These are phyloP conservation scores for Channallabes apus DNA, from an alignment of 2,797 vertebrate species.

Conservation along the genomic window DNA sequence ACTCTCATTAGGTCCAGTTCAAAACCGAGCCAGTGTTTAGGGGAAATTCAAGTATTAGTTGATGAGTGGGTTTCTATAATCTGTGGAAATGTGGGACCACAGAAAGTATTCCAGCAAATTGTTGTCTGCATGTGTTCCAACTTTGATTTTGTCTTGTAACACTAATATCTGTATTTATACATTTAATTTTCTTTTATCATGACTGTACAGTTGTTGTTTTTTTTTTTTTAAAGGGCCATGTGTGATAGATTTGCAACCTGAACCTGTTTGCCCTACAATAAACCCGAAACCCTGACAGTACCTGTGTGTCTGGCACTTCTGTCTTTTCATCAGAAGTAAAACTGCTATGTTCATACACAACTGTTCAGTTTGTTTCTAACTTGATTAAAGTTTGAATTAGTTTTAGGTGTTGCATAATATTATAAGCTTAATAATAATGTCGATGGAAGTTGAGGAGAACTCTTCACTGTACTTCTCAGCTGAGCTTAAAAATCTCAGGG, in stretches of 20 bases:
- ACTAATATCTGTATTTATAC: slow-evolving; percentile 92
- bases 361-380: background rate
- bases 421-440: background rate
- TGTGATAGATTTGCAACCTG: slow-evolving; percentile 91
- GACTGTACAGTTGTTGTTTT: slow-evolving; percentile 83
- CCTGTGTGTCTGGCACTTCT: background rate
- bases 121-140: slow-evolving; percentile 81
- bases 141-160: slow-evolving; percentile 80
- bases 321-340: background rate
- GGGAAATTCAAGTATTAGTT: slow-evolving; percentile 64
- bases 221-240: slow-evolving; percentile 83
- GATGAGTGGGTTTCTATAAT: slow-evolving; percentile 39
- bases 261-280: slow-evolving; percentile 92
- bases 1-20: slow-evolving; percentile 58
- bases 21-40: slow-evolving; percentile 66
- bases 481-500: background rate
- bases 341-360: background rate
- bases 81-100: slow-evolving; percentile 60
- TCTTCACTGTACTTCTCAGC: background rate
- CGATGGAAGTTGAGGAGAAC: background rate
- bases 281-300: slow-evolving; percentile 67
- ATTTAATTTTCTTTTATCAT: slow-evolving; percentile 81
- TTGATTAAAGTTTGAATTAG: background rate
- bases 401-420: background rate
- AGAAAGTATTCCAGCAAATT: slow-evolving; percentile 71